Conservation (phyloP, 1,140 invertebrate species). For the Listronotus bonariensis region DNA sequence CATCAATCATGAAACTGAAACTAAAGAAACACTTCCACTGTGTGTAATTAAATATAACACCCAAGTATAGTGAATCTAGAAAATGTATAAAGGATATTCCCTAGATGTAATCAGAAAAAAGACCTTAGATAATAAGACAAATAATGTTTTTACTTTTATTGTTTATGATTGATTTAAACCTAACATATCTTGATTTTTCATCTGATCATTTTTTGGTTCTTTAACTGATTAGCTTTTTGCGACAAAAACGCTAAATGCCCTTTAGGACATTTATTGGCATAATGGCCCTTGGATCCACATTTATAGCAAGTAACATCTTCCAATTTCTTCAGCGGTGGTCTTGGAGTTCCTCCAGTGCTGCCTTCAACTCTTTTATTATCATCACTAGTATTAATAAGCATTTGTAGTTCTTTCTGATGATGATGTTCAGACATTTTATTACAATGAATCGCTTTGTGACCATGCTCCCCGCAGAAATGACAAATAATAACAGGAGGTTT, state of each 20-base stretch:
- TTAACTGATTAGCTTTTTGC: constrained; percentile 56
- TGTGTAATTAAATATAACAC: too few relatives aligned
- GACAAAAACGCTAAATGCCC: constrained; percentile 94
- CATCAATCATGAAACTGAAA: too few relatives aligned
- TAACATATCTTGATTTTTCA: too few relatives aligned
- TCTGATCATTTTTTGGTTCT: constrained; percentile 20
- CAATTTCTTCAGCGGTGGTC: constrained; percentile 69
- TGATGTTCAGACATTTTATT: constrained; percentile 69
- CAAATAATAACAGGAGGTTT: constrained; percentile 83
- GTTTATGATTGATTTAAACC: too few relatives aligned
- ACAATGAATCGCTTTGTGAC: constrained; percentile 93
- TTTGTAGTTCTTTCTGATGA: constrained; percentile 48
- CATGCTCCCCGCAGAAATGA: constrained; percentile 94
- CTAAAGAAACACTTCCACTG: too few relatives aligned
- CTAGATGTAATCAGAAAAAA: too few relatives aligned
- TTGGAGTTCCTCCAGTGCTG: constrained; percentile 38
- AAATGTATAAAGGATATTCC: too few relatives aligned
- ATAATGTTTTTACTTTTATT: too few relatives aligned
- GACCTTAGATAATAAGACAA: too few relatives aligned
- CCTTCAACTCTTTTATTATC: constrained; percentile 47
- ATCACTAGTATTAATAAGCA: constrained; percentile 48
- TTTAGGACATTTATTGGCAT: constrained; percentile 98
- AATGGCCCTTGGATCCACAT: constrained; percentile 98
- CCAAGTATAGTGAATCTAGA: too few relatives aligned
- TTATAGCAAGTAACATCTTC: constrained; percentile 97